Conservation (phyloP, 2,888 invertebrate genomes). For the Bugulina stolonifera region DNA sequence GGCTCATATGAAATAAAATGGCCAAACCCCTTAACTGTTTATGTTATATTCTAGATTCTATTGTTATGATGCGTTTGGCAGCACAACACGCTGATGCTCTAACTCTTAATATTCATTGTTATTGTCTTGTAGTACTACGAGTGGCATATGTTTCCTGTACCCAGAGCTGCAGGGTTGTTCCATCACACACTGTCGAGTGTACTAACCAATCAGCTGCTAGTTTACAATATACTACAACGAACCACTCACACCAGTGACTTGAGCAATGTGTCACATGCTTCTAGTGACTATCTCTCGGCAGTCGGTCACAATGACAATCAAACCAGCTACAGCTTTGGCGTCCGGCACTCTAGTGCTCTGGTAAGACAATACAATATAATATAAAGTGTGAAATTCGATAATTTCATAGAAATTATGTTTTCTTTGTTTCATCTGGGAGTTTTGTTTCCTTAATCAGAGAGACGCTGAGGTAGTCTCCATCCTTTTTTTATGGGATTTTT, state of each 20-base stretch:
- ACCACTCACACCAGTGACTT: not conserved
- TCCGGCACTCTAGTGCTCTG: not conserved
- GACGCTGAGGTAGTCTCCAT: no score
- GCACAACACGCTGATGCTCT: no score
- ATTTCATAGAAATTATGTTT: no score
- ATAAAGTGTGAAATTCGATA: not conserved
- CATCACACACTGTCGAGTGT: not conserved
- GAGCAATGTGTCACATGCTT: not conserved
- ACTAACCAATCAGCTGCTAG: constrained; percentile 13
- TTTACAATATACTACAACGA: not conserved
- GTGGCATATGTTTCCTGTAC: constrained; percentile 4
- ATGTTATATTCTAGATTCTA: no score
- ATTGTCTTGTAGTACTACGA: not conserved
- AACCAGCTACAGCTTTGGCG: not conserved
- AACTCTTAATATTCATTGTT: no score
- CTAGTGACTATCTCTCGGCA: no score
- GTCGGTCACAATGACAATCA: not conserved
- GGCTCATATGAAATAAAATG: no score
- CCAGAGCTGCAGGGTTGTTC: not conserved
- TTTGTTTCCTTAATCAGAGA: not conserved
- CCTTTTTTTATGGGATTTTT: no score
- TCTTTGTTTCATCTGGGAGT: no score
- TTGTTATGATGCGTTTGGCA: no score
- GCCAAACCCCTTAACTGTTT: no score
- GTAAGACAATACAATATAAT: not conserved